Evolutionary conservation across 2,797 vertebrate species (phyloP), one percentile per base, ranked within the genome.

Genomic region (Hyperoplus lanceolatus): DNA sequence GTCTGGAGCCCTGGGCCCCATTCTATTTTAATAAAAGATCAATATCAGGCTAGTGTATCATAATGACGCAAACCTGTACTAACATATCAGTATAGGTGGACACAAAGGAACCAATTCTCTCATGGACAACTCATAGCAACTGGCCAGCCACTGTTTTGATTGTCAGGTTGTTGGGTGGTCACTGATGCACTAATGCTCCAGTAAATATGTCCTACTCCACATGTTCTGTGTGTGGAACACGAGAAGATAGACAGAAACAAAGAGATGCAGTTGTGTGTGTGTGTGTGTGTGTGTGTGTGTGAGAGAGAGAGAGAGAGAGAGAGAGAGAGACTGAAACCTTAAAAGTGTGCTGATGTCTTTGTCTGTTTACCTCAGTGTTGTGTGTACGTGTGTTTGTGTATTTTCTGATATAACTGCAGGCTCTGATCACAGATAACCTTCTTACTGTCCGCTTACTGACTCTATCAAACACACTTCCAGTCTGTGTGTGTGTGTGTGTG

Each of bases 361-460:
- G 43, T 61, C 41, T 56, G 63, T 29, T 36, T 45, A 46, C 48
- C 6, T 63, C 21, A 41, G 11, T 41, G 10, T 50, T 53, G 15
- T 63, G 59, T 71, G 48, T 16, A 55, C 71, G 41, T 78, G 29
- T 62, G 59, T 59, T 57, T 70, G 43, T 21, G 48, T 48, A 16
- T 4, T 65, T 43, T 74, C 41, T 72, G 70, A 38, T 21, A 16
- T 86, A 70, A 79, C 86, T 88, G 57, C 80, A 70, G 84, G 82
- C 80, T 81, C 54, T 84, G 85, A 92, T 90, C 85, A 82, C 87
- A 89, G 92, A 92, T 92, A 92, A 92, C 86, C 88, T 91, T 91
- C 86, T 85, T 83, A 71, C 74, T 84, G 87, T 89, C 82, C 72
- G 70, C 68, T 89, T 84, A 73, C 77, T 72, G 74, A 73, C 80